Evolutionary conservation across 2,113 vertebrate species (phyloP), one percentile per base, ranked within the genome.

Genomic region (Pleuronectes platessa): DNA sequence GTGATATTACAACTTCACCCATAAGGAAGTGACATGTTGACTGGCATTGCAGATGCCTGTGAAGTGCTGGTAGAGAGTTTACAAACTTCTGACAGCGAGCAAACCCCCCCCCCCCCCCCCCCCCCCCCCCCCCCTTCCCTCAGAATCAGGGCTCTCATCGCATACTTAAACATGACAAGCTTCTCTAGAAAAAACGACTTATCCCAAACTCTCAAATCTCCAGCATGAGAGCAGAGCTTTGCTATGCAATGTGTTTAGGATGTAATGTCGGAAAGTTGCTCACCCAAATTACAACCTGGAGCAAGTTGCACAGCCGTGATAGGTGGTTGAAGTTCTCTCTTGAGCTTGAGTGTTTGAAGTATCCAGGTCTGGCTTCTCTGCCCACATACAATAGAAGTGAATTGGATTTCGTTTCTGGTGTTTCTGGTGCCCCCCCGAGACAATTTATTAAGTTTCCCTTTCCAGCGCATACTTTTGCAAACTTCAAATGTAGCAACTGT

Each of bases 1-100:
- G 84, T 76, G 68, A 91, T 86, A 85, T 89, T 86, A 89, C 89
- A 91, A 90, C 87, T 93, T 87, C 75, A 71, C 81, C 88, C 81
- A 84, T 85, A 88, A 89, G 81, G 74, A 87, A 85, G 85, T 86
- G 89, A 91, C 90, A 90, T 79, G n/a, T 79, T 83, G 88, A 88
- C 83, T 88, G 83, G 83, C 80, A 80, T 70, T 82, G 70, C 74
- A 76, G 75, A 83, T 66, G 68, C 70, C 71, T 76, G 45, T 82
- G 76, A 90, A 91, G 85, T 91, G 67, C 61, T 69, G 59, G 75
- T 61, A 81, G 78, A 79, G 82, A 86, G 76, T 90, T 90, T 88
- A 84, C 59, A 86, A 88, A 92, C 85, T 90, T 88, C 89, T 88
- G 78, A 90, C 82, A 86, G 67, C 24, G 82, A 53, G 66, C 72